These are phyloP conservation scores for Poliocrania exsul DNA, from an alignment of 2,797 vertebrate genomes.

Conservation along the genomic window DNA sequence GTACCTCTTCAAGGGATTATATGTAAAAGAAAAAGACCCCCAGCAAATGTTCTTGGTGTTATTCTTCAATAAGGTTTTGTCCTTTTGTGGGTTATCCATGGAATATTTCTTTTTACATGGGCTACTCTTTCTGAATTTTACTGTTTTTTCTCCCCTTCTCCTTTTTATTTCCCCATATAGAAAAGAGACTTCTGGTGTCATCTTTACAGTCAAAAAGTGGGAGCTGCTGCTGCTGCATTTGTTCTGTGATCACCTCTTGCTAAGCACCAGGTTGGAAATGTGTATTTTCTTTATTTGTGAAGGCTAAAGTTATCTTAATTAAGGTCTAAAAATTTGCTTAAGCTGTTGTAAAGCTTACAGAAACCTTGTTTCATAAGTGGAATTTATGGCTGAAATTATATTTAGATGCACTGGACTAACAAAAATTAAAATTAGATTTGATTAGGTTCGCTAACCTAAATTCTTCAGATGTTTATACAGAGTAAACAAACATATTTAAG, in stretches of 20 bases:
- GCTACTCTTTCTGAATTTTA: neutral
- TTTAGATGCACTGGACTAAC: neutral
- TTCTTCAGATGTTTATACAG: neutral
- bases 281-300: neutral
- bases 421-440: neutral
- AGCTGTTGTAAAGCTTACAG: neutral
- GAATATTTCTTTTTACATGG: neutral
- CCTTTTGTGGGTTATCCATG: neutral
- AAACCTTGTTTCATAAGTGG: neutral
- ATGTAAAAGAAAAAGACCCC: neutral
- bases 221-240: neutral
- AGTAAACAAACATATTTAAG: neutral
- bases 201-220: neutral
- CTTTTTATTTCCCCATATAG: neutral
- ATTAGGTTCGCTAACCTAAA: neutral
- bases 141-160: neutral
- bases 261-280: slow-evolving; percentile 44
- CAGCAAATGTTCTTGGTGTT: neutral
- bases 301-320: neutral
- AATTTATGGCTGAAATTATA: neutral
- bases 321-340: neutral
- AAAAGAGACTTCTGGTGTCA: neutral
- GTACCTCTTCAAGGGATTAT: neutral
- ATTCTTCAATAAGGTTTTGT: neutral
- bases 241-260: neutral